Evolutionary conservation across 2,113 vertebrate species (phyloP).

Genomic region (Oreochromis niloticus): DNA sequence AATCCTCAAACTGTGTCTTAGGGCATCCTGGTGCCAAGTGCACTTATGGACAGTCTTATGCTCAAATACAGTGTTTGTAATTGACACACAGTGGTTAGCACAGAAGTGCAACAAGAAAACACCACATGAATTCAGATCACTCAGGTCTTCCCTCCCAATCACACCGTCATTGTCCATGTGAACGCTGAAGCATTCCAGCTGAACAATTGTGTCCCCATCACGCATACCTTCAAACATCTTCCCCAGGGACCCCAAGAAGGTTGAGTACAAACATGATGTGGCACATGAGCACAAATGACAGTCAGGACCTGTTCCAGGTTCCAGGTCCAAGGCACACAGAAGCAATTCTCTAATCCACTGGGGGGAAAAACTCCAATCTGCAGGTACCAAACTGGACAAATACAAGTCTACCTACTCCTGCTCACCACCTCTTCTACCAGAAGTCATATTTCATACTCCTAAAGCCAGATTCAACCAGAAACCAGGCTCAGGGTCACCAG

Average conservation of each 20-base stretch:
- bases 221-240: accelerated
- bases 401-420: background rate
- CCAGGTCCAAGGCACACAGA: background rate
- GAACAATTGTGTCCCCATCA: background rate
- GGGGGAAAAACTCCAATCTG: accelerated
- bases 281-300: background rate
- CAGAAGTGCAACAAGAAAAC: background rate
- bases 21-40: background rate
- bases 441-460: background rate
- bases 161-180: background rate
- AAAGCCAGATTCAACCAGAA: background rate
- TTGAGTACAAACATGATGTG: background rate
- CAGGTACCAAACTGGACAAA: background rate
- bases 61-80: background rate
- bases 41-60: background rate
- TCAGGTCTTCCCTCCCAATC: background rate
- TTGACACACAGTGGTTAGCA: background rate
- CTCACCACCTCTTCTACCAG: background rate
- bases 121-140: background rate
- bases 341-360: background rate
- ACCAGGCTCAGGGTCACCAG: background rate
- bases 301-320: background rate
- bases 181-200: background rate
- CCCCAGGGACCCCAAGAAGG: background rate
- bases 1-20: background rate